phyloP scores from a whole-genome alignment of 2,113 vertebrate genomes.

The Hucho hucho region DNA sequence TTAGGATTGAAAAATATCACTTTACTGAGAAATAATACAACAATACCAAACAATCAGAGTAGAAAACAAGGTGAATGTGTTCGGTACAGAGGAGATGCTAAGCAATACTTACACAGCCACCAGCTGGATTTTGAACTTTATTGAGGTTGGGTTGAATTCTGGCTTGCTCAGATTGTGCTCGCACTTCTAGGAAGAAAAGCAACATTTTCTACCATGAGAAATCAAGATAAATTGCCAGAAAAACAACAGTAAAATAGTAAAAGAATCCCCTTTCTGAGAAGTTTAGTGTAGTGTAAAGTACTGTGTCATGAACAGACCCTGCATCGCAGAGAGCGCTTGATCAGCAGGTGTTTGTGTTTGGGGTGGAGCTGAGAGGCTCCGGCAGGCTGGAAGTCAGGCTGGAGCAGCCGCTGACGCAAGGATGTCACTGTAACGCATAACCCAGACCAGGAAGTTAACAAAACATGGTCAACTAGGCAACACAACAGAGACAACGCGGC shows the following conservation, averaged over 20 bases:
- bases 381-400: constrained; percentile 94
- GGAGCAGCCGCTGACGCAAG: constrained; percentile 90
- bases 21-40: not conserved
- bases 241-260: no score
- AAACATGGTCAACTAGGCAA: no score
- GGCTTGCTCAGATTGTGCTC: constrained; percentile 99
- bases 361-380: constrained; percentile 94
- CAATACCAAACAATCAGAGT: not conserved
- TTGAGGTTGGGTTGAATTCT: constrained; percentile 98
- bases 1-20: constrained; percentile 23
- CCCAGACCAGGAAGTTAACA: not conserved
- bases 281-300: no score
- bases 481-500: no score
- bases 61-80: not conserved
- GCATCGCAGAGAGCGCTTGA: constrained; percentile 96
- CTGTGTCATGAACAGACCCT: constrained; percentile 72
- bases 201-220: not conserved
- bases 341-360: constrained; percentile 95
- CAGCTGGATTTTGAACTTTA: constrained; percentile 99
- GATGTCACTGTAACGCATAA: constrained; percentile 81
- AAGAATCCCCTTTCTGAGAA: no score
- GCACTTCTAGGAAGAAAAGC: constrained; percentile 83
- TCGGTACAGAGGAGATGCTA: not conserved
- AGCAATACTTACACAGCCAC: constrained; percentile 91
- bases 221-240: no score